Base-by-base conservation (phyloP, 2,888 invertebrate genomes). In the Ectemnius lituratus region DNA sequence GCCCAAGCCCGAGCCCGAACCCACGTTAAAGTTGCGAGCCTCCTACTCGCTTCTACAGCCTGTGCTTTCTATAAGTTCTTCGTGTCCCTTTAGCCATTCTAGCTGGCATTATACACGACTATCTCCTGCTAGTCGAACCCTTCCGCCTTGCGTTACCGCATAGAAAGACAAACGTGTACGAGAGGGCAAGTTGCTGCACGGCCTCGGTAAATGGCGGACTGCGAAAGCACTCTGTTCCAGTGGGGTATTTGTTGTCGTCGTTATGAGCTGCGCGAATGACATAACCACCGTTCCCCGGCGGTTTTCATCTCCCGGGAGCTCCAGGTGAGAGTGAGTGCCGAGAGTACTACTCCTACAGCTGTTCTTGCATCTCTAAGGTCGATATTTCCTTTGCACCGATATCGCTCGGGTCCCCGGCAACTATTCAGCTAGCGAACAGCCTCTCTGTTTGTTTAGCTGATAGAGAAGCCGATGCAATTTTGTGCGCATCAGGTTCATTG, bases 261-360 rank as follows among this genome's bases (percentile, higher is more conserved):
- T 71, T 56, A 37, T 37, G 37, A 37, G 37, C 37, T 37, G 37
- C 37, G 37, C 46, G 74, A 62, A 69, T 83, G 83, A 84, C 83
- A 84, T 83, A 83, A 84, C 78, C 80, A 73, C 75, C 69, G 75
- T 76, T 78, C 73, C 37, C 77, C 13, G 52, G 14, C 16, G 16
- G 14, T 52, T 75, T 79, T 65, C 75, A 67, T 70, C 37, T 62
- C 70, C 67, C 62, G 71, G 66, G 68, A 58, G 79, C 70, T 76
- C 70, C 76, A 73, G 81, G 76, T 73, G 76, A 77, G 70, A 70
- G 65, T 16, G 52, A 52, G 52, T 4, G 16, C 5, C 11, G 52
- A 52, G 52, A 52, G 52, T 37, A 37, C 37, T 1, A 52, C 8
- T 13, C 13, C 52, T 52, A 75, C 72, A 81, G 79, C 77, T 75